Evolutionary conservation across 2,888 invertebrate species (phyloP).

Genomic region (Crepidodera aurea): DNA sequence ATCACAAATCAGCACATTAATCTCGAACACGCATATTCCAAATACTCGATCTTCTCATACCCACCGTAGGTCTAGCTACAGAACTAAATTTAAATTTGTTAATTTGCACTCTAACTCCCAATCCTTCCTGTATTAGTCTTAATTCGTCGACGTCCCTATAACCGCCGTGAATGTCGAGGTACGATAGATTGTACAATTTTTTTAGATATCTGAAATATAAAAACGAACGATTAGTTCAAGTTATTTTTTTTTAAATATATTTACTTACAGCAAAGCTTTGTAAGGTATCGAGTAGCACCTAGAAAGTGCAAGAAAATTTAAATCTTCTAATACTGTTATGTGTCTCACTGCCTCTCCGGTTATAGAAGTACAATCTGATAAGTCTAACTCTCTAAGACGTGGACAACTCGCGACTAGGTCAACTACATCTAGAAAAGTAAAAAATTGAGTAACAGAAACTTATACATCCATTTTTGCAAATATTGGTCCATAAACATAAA

Average conservation of each 20-base stretch:
- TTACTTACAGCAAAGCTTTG: conserved; percentile 73
- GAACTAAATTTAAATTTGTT: conserved; percentile 84
- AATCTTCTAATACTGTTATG: conserved; percentile 66
- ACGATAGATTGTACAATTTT: conserved; percentile 71
- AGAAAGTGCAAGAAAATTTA: conserved; percentile 81
- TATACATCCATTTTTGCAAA: too few relatives aligned
- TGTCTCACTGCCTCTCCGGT: conserved; percentile 68
- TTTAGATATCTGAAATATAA: conserved; percentile 60
- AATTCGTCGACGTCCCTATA: conserved; percentile 70
- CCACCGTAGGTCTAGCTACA: conserved; percentile 89
- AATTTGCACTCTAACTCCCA: conserved; percentile 69
- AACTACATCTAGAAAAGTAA: conserved; percentile 69
- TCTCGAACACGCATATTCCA: conserved; percentile 89
- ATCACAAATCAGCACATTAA: conserved; percentile 56
- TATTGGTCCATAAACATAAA: too few relatives aligned
- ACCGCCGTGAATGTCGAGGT: conserved; percentile 86
- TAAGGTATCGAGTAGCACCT: conserved; percentile 83
- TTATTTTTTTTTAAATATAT: neutral
- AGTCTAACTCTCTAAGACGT: conserved; percentile 80
- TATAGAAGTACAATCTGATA: conserved; percentile 85
- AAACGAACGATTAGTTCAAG: neutral
- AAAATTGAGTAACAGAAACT: too few relatives aligned
- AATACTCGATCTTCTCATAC: conserved; percentile 84
- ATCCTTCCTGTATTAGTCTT: conserved; percentile 64
- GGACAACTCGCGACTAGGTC: conserved; percentile 73